Conservation (phyloP, 2,797 vertebrate species). For the Protosalanx chinensis region DNA sequence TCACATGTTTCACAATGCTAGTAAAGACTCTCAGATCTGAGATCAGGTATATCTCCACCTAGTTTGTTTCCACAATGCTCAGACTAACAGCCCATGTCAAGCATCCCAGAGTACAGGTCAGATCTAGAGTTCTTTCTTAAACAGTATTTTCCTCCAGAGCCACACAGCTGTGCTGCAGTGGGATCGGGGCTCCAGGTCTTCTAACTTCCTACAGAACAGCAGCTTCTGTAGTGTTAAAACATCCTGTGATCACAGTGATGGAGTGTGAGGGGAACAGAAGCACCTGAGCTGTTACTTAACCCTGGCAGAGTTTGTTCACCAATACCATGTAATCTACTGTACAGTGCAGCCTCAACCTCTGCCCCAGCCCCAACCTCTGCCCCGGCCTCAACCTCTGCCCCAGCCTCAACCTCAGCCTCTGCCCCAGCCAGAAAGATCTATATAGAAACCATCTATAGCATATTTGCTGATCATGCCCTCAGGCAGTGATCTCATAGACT, state of each 20-base stretch:
- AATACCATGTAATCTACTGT: constrained; percentile 65
- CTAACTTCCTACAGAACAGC: constrained; percentile 15
- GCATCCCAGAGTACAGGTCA: neutral
- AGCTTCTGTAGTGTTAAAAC: constrained; percentile 47
- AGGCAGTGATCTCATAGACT: too few relatives aligned
- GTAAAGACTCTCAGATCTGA: neutral
- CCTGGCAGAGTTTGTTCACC: constrained; percentile 55
- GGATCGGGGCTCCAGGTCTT: constrained; percentile 27
- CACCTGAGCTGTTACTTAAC: constrained; percentile 57
- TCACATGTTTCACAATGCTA: neutral
- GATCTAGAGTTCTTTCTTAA: constrained; percentile 8
- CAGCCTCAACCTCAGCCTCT: neutral
- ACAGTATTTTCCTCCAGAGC: constrained; percentile 18
- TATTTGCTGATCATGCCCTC: too few relatives aligned
- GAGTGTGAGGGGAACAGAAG: constrained; percentile 35
- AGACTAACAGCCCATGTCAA: neutral
- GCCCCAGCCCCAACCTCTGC: neutral
- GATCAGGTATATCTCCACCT: neutral
- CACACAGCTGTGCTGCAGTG: constrained; percentile 30
- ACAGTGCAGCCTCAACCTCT: constrained; percentile 46
- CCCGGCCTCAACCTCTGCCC: neutral
- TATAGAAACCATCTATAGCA: too few relatives aligned
- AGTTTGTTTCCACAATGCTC: constrained; percentile 4
- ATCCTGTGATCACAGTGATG: constrained; percentile 42
- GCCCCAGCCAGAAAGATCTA: neutral